These are phyloP conservation scores for Drosophila seguyi DNA, from an alignment of 1,140 invertebrate species.

Conservation along the genomic window DNA sequence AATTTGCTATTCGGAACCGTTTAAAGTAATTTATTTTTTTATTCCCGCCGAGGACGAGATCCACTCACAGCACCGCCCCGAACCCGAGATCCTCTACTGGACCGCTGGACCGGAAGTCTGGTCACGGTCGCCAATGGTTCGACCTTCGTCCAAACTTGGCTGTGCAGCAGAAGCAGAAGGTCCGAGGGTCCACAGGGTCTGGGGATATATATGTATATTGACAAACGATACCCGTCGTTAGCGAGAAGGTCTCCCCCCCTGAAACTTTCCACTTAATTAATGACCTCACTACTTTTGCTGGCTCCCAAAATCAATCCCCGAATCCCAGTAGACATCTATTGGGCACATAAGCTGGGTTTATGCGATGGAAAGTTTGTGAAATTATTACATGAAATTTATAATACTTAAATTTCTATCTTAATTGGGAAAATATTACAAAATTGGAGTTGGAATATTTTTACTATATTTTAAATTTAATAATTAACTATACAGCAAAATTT, in stretches of 20 bases:
- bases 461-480: too few relatives aligned
- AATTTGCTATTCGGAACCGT: conserved; percentile 80
- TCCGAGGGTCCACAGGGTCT: background rate
- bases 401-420: too few relatives aligned
- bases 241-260: background rate
- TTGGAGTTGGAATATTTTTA: too few relatives aligned
- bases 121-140: conserved; percentile 8
- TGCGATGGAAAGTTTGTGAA: too few relatives aligned
- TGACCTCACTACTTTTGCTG: conserved; percentile 51
- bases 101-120: conserved; percentile 8
- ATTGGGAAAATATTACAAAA: too few relatives aligned
- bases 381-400: too few relatives aligned
- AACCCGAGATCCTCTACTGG: background rate
- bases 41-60: conserved; percentile 11
- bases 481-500: too few relatives aligned
- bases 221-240: conserved; percentile 26
- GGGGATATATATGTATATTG: background rate
- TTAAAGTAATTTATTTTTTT: conserved; percentile 81
- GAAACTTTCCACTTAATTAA: conserved; percentile 61
- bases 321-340: conserved; percentile 1
- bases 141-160: conserved; percentile 9
- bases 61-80: conserved; percentile 10
- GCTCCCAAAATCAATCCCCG: conserved; percentile 56
- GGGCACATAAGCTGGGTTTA: background rate
- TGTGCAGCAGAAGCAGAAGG: background rate